A percentile compares a stretch with the other conserved stretches of the same genome.
phyloP scores from a whole-genome alignment of 1,140 invertebrate species.

The Acromyrmex heyeri region DNA sequence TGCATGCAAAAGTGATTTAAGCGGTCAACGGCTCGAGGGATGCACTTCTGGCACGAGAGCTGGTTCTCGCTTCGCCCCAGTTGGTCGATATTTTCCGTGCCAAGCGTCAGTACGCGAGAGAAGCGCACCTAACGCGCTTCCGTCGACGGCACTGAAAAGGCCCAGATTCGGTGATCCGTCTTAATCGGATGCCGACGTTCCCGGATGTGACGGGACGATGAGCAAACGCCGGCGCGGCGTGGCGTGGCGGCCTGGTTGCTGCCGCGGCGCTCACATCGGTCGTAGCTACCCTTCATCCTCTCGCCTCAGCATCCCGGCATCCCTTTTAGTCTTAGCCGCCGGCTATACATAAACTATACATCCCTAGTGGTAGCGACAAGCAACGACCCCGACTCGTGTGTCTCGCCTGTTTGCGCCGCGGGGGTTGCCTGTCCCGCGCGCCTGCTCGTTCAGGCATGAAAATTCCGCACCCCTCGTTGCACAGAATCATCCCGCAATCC shows the following conservation, averaged over 20 bases:
- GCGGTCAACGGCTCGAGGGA: slow-evolving; percentile 7
- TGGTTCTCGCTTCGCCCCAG: slow-evolving; percentile 50
- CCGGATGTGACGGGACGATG: slow-evolving; percentile 62
- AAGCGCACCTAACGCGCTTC: slow-evolving; percentile 45
- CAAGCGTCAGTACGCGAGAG: slow-evolving; percentile 1
- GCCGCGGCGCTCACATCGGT: slow-evolving; percentile 51
- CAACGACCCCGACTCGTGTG: slow-evolving; percentile 68
- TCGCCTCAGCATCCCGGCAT: slow-evolving; percentile 23
- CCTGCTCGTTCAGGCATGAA: slow-evolving; percentile 75
- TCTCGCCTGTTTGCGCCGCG: slow-evolving; percentile 68
- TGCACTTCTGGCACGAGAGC: slow-evolving; percentile 21
- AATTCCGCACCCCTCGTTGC: slow-evolving; percentile 79
- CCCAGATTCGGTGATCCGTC: slow-evolving; percentile 57
- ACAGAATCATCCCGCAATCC: slow-evolving; percentile 74
- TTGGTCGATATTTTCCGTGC: slow-evolving; percentile 63
- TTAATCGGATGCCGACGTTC: slow-evolving; percentile 58
- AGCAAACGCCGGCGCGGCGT: slow-evolving; percentile 17
- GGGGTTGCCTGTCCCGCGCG: slow-evolving; percentile 61
- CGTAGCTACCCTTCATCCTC: slow-evolving; percentile 16
- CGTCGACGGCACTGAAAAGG: slow-evolving; percentile 53
- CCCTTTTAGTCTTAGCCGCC: slow-evolving; percentile 75
- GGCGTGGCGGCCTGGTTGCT: slow-evolving; percentile 33
- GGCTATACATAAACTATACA: slow-evolving; percentile 74
- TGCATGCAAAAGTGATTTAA: slow-evolving; percentile 13
- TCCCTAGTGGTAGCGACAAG: slow-evolving; percentile 53